Evolutionary conservation across 1,140 invertebrate species (phyloP).

Genomic region (Drosophila quadrilineata): DNA sequence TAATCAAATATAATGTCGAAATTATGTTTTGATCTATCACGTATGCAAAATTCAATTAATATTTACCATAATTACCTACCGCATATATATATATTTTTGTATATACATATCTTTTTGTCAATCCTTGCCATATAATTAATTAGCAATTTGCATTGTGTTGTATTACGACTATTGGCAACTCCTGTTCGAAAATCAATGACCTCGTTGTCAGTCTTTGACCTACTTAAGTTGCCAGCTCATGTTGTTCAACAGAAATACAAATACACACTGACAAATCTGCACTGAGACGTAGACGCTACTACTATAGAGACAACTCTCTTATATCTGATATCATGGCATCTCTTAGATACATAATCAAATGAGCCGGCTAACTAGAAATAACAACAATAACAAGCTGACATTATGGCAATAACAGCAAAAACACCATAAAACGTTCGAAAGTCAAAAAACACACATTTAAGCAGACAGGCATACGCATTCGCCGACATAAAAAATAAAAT

Average conservation of each 20-base stretch:
- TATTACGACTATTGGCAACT: constrained; percentile 16
- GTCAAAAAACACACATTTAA: constrained; percentile 61
- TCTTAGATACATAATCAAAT: constrained; percentile 59
- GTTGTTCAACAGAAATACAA: constrained; percentile 30
- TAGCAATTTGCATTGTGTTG: constrained; percentile 20
- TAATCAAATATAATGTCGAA: too few relatives aligned
- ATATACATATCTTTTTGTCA: background rate
- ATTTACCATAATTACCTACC: too few relatives aligned
- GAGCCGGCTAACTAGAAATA: constrained; percentile 46
- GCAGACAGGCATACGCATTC: too few relatives aligned
- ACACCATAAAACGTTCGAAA: constrained; percentile 66
- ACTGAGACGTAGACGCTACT: constrained; percentile 14
- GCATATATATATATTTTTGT: too few relatives aligned
- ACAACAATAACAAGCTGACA: constrained; percentile 42
- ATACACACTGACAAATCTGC: constrained; percentile 22
- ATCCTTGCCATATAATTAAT: constrained; percentile 12
- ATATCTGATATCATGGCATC: constrained; percentile 53
- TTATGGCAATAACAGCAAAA: background rate
- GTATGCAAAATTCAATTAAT: too few relatives aligned
- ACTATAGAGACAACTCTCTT: constrained; percentile 35
- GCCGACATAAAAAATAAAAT: too few relatives aligned
- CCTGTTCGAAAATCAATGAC: constrained; percentile 40
- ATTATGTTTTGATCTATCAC: too few relatives aligned
- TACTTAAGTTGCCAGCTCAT: constrained; percentile 60
- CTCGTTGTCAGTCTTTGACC: constrained; percentile 70